Evolutionary conservation across 64 coral and sea anemone species (phyloP), one percentile per base, ranked within the genome.

Genomic region (Pachyseris speciosa): DNA sequence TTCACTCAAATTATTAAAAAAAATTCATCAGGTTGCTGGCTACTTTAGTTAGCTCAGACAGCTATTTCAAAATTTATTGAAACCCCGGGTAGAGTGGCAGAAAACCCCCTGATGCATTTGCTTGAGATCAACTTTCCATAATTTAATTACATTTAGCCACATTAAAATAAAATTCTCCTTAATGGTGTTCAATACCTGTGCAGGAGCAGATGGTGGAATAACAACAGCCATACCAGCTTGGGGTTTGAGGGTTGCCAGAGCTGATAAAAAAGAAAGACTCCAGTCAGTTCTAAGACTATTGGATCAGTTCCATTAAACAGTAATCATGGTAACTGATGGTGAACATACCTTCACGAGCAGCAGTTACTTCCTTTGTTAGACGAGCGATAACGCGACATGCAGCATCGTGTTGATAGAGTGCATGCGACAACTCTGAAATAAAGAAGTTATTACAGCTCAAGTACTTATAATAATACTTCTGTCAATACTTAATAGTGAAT

Each of bases 161-260:
- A 45, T 6, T 45, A 45, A 45, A 45, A 45, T 15, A 17, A 41
- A 29, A 39, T 30, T n/a, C n/a, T n/a, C n/a, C n/a, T n/a, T 51
- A 31, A 26, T 7, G 3, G 12, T 45, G 36, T 43, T 5, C 39
- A 89, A 86, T 86, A 98, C 96, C 69, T 74, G 65, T 22, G 80
- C 88, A 22, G 93, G 69, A 57, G 64, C 79, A 36, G 91, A 78
- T 10, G 91, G 78, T 24, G 76, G 38, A 28, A 90, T 86, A 80
- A 66, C 69, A 6, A 87, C 93, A 32, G 91, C 94, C 89, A 99
- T 99, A 64, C 97, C 97, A 83, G 97, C 97, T 60, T 99, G 97
- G 32, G 97, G 97, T 69, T 99, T 99, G n/a, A 99, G 75, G n/a
- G 97, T 99, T 5, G 97, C 97, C 78, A 99, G 64, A 90, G 97